These are phyloP conservation scores for Thunnus albacares DNA, from an alignment of 2,797 vertebrate species.

Conservation along the genomic window DNA sequence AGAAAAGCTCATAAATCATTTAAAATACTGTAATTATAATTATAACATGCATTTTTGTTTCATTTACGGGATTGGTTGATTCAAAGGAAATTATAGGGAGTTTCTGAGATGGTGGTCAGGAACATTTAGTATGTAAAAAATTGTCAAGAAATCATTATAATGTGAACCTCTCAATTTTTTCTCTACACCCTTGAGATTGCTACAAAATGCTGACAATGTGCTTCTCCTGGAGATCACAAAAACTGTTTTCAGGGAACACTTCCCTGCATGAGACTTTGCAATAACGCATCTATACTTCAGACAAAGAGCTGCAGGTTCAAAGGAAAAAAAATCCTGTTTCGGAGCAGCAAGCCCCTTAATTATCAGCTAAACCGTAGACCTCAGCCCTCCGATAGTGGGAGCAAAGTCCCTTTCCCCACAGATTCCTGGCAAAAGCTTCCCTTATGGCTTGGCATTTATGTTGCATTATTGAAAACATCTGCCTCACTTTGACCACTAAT, in stretches of 20 bases:
- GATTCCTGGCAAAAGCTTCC: constrained; percentile 76
- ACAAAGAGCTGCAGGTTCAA: constrained; percentile 52
- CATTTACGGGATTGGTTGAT: not conserved
- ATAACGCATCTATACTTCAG: constrained; percentile 32
- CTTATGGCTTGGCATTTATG: constrained; percentile 79
- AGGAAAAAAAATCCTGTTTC: constrained; percentile 24
- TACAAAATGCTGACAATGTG: not conserved
- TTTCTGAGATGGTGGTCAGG: not conserved
- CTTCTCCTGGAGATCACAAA: not conserved
- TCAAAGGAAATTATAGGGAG: not conserved
- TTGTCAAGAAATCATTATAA: not conserved
- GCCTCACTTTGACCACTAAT: constrained; percentile 86
- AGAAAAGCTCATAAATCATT: no score
- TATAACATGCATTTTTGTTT: not conserved
- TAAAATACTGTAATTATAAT: not conserved
- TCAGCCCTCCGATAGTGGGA: constrained; percentile 71
- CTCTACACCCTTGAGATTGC: not conserved
- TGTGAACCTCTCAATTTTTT: not conserved
- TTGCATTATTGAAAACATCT: constrained; percentile 88
- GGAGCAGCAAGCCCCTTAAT: constrained; percentile 46
- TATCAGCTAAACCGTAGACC: constrained; percentile 55
- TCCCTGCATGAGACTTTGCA: not conserved
- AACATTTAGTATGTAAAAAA: not conserved
- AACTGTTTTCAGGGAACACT: not conserved
- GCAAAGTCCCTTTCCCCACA: constrained; percentile 75